Evolutionary conservation across 2,113 vertebrate species (phyloP), one percentile per base, ranked within the genome.

Genomic region (Motacilla alba): DNA sequence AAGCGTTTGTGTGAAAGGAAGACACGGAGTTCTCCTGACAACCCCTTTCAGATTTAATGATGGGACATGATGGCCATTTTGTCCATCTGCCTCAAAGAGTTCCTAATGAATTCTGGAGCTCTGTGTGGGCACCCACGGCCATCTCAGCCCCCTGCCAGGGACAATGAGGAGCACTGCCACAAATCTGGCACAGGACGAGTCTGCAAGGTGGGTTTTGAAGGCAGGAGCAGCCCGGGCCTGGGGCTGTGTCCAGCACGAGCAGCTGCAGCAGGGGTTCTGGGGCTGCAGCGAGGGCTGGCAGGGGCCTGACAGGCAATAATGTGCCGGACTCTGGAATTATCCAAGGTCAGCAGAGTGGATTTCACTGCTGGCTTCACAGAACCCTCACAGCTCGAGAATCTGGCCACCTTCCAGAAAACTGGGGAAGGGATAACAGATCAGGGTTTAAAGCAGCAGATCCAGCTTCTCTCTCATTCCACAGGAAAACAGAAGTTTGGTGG

Each of bases 101-200:
- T 50, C 18, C 59, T 18, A 1, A 23, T 1, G 19, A 16, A 19
- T 55, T 10, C 9, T 10, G 58, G 73, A 46, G 68, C 6, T 64
- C 39, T 11, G 14, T 23, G 30, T 14, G 73, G 55, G 15, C 35
- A 30, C 27, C 63, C 55, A 2, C 0, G 24, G 47, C 49, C 47
- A 3, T 16, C 4, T 0, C n/a, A 35, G 17, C 35, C 31, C 35
- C 62, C 47, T 43, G 70, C 22, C 55, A 31, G 5, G 24, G 0
- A 0, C 3, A 33, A 15, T 5, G 1, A 74, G 66, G 69, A 30
- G 2, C 53, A 2, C 10, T 58, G 15, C 28, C 53, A 26, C 2
- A 1, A 1, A 1, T 0, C 5, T 30, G 30, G 39, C 35, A 12
- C 8, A 4, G 3, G 31, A 7, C 6, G 0, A 1, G 47, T 6